Base-by-base conservation (phyloP, 2,888 invertebrate genomes). In the Sericinus montela region DNA sequence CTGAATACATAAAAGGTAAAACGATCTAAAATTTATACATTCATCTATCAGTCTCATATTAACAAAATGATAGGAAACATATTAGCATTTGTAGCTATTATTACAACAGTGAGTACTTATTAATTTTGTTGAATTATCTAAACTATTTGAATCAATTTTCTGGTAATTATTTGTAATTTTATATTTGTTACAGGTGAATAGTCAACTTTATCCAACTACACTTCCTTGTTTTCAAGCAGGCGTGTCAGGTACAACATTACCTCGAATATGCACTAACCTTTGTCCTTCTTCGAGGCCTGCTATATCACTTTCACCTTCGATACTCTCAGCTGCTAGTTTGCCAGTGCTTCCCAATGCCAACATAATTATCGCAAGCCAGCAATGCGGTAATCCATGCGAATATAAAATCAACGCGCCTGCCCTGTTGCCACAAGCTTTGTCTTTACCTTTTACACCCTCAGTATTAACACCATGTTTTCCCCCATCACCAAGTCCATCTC, bases 1-100 rank as follows among this genome's bases (percentile, higher is more conserved):
- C 35, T 3, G n/a, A 51, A 45, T 62, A 56, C 58, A 52, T 60
- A 63, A 55, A 57, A 54, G 29, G 48, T 19, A 13, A 44, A 40
- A 35, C 5, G 9, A 29, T 30, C n/a, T 37, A 9, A 23, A 44
- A 29, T 38, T 35, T 6, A 19, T 28, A 34, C 48, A 49, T 44
- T 49, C 32, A 9, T 44, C 10, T 3, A n/a, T 3, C 1, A 7
- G n/a, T n/a, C 11, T 15, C 16, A 11, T 16, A 11, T 35, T 14
- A 14, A 41, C 30, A 28, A 50, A 40, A 50, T 50, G 45, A 25
- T 45, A 37, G 37, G 1, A 41, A 36, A 41, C 10, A 2, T 41
- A 4, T 32, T 45, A 37, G n/a, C 15, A 11, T 11, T 47, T 30
- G 32, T 40, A 29, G 40, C 39, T 47, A 36, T 49, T 23, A 13